Evolutionary conservation across 2,797 vertebrate genomes (phyloP), one percentile per base, ranked within the genome.

Genomic region (Menidia menidia): DNA sequence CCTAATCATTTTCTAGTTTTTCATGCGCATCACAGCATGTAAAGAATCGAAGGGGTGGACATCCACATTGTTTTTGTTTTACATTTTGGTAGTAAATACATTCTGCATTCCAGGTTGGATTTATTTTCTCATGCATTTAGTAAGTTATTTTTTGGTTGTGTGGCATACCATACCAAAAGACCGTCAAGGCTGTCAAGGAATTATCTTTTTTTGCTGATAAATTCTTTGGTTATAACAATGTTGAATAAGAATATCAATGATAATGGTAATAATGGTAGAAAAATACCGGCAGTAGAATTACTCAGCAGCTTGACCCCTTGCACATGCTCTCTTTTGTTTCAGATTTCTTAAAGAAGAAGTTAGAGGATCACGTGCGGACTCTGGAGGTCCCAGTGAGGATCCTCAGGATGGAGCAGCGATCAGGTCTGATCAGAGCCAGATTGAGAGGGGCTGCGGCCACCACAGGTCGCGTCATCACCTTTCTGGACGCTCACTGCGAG

Each of bases 401-500:
- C 81, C 91, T 99, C 72, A 93, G 97, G 77, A 99, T 99, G 98
- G 97, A 97, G 87, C 96, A 97, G 80, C 89, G 97, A 4, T 98
- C 98, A 0, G 98, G 98, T 56, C 92, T 99, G 65, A 99, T 99
- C 81, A 94, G 97, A 3, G 98, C 98, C 0, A 92, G 98, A 72
- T 90, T 99, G 9, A 95, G 97, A 19, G 98, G 98, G 30, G 97
- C 97, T 0, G 97, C 97, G 0, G 95, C 96, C 53, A 95, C 98
- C 3, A 92, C 68, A 64, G 98, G 97, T 51, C 96, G 97, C 91
- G 96, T 99, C 74, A 96, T 99, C 80, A 99, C 97, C 0, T 99
- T 99, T 88, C 92, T 99, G 57, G 98, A 99, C 0, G 97, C 98
- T n/a, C 98, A 99, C 92, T 99, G 98, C 16, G 98, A 99, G 89